Evolutionary conservation across 2,113 vertebrate species (phyloP).

Genomic region (Quiscalus mexicanus): DNA sequence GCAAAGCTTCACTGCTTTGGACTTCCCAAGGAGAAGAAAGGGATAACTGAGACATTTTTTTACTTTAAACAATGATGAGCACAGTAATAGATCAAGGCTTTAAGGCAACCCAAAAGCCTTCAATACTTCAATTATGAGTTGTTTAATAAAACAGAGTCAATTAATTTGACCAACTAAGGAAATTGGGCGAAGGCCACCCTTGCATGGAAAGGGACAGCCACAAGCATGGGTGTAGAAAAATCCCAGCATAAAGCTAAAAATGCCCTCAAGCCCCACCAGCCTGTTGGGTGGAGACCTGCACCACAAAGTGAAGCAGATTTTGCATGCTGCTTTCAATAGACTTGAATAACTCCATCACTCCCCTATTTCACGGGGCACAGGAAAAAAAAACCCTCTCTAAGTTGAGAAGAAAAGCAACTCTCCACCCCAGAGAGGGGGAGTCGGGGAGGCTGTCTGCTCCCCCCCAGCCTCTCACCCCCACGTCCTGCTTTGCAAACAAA

Average conservation of each 20-base stretch:
- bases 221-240: background rate
- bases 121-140: background rate
- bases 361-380: background rate
- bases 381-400: background rate
- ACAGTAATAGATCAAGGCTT: background rate
- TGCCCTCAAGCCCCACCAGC: background rate
- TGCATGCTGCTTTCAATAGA: background rate
- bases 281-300: background rate
- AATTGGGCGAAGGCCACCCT: background rate
- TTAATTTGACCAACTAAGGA: background rate
- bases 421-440: background rate
- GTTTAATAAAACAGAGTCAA: background rate
- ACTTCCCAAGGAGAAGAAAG: constrained; percentile 64
- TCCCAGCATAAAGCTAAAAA: background rate
- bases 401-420: background rate
- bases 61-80: background rate
- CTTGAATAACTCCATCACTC: background rate
- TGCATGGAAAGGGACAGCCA: background rate
- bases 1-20: constrained; percentile 58
- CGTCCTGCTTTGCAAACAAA: background rate
- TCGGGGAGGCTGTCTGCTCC: background rate
- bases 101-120: background rate
- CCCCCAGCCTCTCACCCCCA: background rate
- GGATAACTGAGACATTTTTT: background rate
- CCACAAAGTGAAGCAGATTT: background rate